Conservation (phyloP, 2,113 vertebrate species). For the Bufo gargarizans region DNA sequence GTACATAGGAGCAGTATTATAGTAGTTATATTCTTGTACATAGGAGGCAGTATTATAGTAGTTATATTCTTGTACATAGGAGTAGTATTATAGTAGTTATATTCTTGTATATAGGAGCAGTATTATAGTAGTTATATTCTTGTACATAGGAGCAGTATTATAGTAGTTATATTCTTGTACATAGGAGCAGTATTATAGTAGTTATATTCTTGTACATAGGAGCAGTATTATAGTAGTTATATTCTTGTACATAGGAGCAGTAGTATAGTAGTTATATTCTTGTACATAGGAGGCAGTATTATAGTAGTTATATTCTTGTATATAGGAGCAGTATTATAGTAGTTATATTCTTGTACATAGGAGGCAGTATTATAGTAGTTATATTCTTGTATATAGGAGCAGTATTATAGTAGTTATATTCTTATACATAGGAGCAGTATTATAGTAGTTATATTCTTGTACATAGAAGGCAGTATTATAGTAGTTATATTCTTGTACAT, state of each 20-base stretch:
- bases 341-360: conserved; percentile 19
- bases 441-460: not conserved
- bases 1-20: not conserved
- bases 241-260: not conserved
- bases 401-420: conserved; percentile 8
- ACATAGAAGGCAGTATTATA: conserved; percentile 5
- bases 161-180: not conserved
- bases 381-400: not conserved
- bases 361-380: conserved; percentile 9
- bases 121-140: not conserved
- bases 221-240: not conserved
- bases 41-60: not conserved
- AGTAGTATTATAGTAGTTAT: conserved; percentile 4
- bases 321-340: not conserved
- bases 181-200: too few relatives aligned
- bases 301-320: conserved; percentile 11
- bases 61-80: not conserved
- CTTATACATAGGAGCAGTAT: not conserved
- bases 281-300: not conserved
- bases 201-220: not conserved
- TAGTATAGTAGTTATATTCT: not conserved
- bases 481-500: conserved; percentile 8
- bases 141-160: not conserved
- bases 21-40: not conserved
- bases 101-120: not conserved